phyloP scores from a whole-genome alignment of 2,888 invertebrate genomes.

The Thera obeliscata region DNA sequence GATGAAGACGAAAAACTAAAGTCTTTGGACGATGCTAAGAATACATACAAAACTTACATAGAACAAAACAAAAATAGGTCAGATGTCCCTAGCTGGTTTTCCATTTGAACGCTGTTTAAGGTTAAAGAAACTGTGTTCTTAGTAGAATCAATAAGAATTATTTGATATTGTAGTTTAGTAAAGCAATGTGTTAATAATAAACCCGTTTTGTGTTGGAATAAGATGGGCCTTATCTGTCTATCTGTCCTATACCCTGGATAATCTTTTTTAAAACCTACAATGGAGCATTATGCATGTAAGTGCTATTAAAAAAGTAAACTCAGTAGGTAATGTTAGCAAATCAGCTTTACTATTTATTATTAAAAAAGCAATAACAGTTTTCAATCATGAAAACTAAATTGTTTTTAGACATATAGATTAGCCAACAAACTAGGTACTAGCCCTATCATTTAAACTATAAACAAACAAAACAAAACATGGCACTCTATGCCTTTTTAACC shows the following conservation, averaged over 20 bases:
- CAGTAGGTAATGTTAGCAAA: not conserved
- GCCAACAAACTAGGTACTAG: not conserved
- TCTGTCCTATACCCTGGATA: no score
- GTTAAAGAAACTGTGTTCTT: not conserved
- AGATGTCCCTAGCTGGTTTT: slow-evolving; percentile 92
- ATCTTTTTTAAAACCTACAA: no score
- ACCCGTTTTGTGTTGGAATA: not conserved
- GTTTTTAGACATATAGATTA: slow-evolving; percentile 26
- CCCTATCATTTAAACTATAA: slow-evolving; percentile 2
- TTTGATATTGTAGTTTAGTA: not conserved
- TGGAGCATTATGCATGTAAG: no score
- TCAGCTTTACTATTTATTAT: not conserved
- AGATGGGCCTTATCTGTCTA: not conserved
- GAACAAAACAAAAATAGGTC: slow-evolving; percentile 87
- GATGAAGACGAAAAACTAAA: slow-evolving; percentile 86
- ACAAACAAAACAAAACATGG: slow-evolving; percentile 13
- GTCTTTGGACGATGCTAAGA: slow-evolving; percentile 86
- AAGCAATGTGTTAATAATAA: not conserved
- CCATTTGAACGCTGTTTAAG: slow-evolving; percentile 74
- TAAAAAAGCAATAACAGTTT: slow-evolving; percentile 17
- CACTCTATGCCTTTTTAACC: slow-evolving; percentile 15
- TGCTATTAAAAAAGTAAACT: not conserved
- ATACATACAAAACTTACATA: slow-evolving; percentile 84
- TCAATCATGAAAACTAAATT: slow-evolving; percentile 33
- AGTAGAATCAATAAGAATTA: not conserved